phyloP scores from a whole-genome alignment of 2,113 vertebrate genomes.

The Podilymbus podiceps region DNA sequence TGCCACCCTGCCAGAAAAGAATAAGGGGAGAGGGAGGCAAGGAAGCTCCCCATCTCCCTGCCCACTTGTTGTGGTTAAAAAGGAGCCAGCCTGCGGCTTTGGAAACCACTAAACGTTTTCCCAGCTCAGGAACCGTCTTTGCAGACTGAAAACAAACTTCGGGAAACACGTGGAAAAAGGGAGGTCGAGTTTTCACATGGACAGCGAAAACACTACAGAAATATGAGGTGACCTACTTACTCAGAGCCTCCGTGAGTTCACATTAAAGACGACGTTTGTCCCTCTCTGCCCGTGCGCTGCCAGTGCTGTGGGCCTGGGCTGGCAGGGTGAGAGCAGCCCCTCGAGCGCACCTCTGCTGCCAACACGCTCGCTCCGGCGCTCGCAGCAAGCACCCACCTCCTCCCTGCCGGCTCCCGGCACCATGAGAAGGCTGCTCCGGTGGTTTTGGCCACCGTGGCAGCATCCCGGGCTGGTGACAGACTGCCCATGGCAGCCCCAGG shows the following conservation, averaged over 20 bases:
- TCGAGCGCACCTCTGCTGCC: neutral
- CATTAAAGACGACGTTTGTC: slow-evolving; percentile 14
- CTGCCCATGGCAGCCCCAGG: neutral
- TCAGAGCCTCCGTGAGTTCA: neutral
- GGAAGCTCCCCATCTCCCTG: neutral
- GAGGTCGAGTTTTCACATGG: neutral
- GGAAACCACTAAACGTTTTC: neutral
- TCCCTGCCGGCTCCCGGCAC: neutral
- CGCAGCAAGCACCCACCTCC: neutral
- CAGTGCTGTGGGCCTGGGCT: neutral
- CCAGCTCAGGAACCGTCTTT: slow-evolving; percentile 7
- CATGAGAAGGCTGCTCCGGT: neutral
- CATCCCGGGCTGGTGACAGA: neutral
- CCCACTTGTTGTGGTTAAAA: neutral
- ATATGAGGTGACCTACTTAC: slow-evolving; percentile 51
- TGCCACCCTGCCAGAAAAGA: neutral
- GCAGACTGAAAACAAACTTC: neutral
- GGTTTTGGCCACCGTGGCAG: neutral
- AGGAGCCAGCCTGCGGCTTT: neutral
- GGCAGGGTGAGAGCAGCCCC: neutral
- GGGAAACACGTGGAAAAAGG: neutral
- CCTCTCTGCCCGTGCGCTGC: neutral
- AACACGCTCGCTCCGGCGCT: neutral
- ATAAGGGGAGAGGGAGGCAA: neutral
- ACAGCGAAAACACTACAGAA: neutral